phyloP scores from a whole-genome alignment of 2,888 invertebrate species.

The Eupithecia abbreviata region DNA sequence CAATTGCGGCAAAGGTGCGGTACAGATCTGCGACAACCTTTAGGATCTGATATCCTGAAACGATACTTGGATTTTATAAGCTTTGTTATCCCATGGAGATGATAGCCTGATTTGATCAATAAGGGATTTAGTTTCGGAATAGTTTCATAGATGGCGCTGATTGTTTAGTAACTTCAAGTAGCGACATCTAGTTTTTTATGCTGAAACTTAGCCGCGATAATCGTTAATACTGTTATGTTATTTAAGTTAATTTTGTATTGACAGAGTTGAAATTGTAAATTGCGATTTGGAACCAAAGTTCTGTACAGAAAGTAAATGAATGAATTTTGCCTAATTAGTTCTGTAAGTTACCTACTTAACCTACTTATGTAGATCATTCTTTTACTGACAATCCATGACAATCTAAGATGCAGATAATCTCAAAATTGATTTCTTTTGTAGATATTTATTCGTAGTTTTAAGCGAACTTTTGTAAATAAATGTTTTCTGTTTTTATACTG shows the following conservation, averaged over 20 bases:
- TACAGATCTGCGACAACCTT: neutral
- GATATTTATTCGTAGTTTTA: constrained; percentile 65
- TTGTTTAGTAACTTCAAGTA: neutral
- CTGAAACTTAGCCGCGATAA: neutral
- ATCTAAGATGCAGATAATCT: constrained; percentile 12
- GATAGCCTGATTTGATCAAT: constrained; percentile 1
- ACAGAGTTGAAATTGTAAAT: neutral
- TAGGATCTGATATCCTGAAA: neutral
- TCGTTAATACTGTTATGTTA: neutral
- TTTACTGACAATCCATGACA: neutral
- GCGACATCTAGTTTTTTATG: neutral
- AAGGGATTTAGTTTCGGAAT: neutral
- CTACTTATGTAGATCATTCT: neutral
- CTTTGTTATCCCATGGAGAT: neutral
- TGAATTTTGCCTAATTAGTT: neutral
- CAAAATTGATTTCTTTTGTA: constrained; percentile 51
- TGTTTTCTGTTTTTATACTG: constrained; percentile 53
- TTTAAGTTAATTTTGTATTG: neutral
- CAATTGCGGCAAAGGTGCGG: neutral
- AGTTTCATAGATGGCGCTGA: constrained; percentile 6
- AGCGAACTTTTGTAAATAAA: constrained; percentile 63
- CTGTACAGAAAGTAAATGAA: neutral
- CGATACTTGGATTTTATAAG: constrained; percentile 4
- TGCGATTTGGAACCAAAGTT: neutral
- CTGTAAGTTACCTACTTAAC: neutral